Base-by-base conservation (phyloP, 2,888 invertebrate genomes). In the Furcula furcula region DNA sequence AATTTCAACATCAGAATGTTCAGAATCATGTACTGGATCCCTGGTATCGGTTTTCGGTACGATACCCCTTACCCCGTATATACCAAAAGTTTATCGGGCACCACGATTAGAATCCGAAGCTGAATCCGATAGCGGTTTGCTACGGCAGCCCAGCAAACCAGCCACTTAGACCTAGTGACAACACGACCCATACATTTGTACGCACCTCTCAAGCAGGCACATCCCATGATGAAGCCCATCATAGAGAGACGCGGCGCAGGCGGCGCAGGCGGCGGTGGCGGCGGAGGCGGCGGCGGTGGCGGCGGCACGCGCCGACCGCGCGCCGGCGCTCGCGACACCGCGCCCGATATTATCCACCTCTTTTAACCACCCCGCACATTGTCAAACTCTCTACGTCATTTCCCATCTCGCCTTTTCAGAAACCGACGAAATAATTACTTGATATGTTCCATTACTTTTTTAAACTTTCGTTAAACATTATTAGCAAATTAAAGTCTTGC, bases 221-320 rank as follows among this genome's bases (percentile, higher is more conserved):
- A 96, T 87, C 95, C 95, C 96, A 95, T 95, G 91, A 95, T 95
- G 92, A 95, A 95, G 90, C 95, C 95, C 95, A 96, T 96, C 95
- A 95, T 94, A 91, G 92, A 90, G 59, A 80, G 65, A 42, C 84
- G 74, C 60, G 68, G 75, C 55, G 79, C 66, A 46, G 78, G 73
- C 62, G 79, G 64, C 48, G 60, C 65, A 53, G 76, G 62, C 49
- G 76, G 74, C 51, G 79, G 67, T 40, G 61, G 66, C 43, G 76
- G 64, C 40, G 71, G 68, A 42, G 68, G 67, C 46, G 79, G 74
- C 63, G 77, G 76, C 72, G 75, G 76, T 61, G 71, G 70, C 81
- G 85, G 85, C 85, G 87, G 83, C 78, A 72, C 75, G 75, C 79
- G 77, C 76, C 83, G 71, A 74, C 78, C 77, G 75, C 82, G 76